Conservation (phyloP, 2,888 invertebrate species). For the Cheilosia vernalis region DNA sequence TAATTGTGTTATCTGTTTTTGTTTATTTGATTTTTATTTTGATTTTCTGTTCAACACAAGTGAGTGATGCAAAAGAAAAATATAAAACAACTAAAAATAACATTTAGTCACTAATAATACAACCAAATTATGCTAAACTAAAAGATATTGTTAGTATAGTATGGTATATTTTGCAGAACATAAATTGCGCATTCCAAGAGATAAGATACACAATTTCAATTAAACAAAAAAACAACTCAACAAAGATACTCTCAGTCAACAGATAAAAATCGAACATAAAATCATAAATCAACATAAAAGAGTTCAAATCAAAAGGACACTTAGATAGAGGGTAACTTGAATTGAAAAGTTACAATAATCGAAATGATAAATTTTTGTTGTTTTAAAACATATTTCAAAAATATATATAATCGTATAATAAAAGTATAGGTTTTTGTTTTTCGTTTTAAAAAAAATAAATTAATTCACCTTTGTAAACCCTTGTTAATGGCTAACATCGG, state of each 20-base stretch:
- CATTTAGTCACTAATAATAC: conserved; percentile 47
- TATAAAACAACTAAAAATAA: conserved; percentile 55
- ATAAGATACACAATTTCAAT: conserved; percentile 46
- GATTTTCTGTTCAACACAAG: conserved; percentile 73
- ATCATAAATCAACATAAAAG: conserved; percentile 28
- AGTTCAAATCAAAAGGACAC: conserved; percentile 24
- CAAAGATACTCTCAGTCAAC: conserved; percentile 38
- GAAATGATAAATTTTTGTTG: neutral
- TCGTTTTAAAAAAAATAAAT: conserved; percentile 81
- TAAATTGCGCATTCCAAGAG: conserved; percentile 54
- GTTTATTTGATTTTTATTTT: conserved; percentile 33
- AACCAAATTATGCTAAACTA: conserved; percentile 37
- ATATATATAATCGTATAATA: conserved; percentile 68
- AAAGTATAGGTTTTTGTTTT: conserved; percentile 67
- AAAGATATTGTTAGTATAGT: conserved; percentile 20
- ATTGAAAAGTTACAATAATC: conserved; percentile 36
- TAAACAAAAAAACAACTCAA: conserved; percentile 34
- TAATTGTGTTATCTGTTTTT: conserved; percentile 38
- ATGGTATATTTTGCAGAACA: conserved; percentile 40
- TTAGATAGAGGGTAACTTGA: conserved; percentile 44
- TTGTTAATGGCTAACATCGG: conserved; percentile 92
- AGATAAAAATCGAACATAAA: conserved; percentile 40
- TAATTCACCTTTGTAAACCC: conserved; percentile 91
- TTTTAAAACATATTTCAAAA: conserved; percentile 50
- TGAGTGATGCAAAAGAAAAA: conserved; percentile 74